These are phyloP conservation scores for Nymphalis io DNA, from an alignment of 1,140 invertebrate genomes.

Conservation along the genomic window DNA sequence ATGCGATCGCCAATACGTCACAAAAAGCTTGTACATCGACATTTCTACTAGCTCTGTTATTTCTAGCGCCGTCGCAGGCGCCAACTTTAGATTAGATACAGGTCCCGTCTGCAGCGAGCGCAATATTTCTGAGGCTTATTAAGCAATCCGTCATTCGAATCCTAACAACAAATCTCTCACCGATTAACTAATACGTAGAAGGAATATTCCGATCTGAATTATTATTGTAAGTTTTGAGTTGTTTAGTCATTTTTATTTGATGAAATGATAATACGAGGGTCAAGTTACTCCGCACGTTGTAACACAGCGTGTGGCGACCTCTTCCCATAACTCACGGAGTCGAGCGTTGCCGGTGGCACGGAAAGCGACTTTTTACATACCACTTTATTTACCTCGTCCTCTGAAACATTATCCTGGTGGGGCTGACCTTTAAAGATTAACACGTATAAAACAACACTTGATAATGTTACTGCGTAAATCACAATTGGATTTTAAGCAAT, in stretches of 20 bases:
- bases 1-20: slow-evolving; percentile 41
- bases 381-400: slow-evolving; percentile 28
- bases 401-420: slow-evolving; percentile 38
- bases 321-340: slow-evolving; percentile 14
- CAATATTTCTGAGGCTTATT: slow-evolving; percentile 62
- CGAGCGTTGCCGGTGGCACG: slow-evolving; percentile 25
- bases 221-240: background rate
- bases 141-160: slow-evolving; percentile 59
- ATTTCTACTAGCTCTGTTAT: slow-evolving; percentile 66
- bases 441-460: slow-evolving; percentile 31
- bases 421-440: slow-evolving; percentile 37
- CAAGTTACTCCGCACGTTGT: background rate
- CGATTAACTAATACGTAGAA: background rate
- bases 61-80: slow-evolving; percentile 60
- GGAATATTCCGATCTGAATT: background rate
- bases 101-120: slow-evolving; percentile 65
- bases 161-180: background rate
- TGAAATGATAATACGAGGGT: background rate
- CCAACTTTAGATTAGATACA: slow-evolving; percentile 69
- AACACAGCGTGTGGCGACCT: slow-evolving; percentile 2
- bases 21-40: slow-evolving; percentile 60
- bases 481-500: slow-evolving; percentile 28
- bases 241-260: slow-evolving; percentile 7
- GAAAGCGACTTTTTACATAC: slow-evolving; percentile 23
- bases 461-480: slow-evolving; percentile 30